Conservation (phyloP, 2,113 vertebrate species). For the Anoura caudifer region DNA sequence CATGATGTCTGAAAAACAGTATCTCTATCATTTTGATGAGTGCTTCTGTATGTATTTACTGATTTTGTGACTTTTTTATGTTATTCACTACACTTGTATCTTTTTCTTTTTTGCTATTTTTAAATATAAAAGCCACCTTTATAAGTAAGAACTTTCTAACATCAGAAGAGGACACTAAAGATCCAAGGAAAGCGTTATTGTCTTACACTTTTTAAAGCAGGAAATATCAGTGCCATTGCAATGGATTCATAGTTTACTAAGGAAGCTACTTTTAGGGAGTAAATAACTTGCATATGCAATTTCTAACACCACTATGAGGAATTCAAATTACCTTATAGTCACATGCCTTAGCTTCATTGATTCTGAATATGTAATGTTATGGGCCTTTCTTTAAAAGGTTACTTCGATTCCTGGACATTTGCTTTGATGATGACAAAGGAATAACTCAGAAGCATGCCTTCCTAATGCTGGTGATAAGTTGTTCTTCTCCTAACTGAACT, state of each 20-base stretch:
- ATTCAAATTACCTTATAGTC: not conserved
- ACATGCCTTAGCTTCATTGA: not conserved
- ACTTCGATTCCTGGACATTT: not conserved
- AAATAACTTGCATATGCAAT: not conserved
- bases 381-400: not conserved
- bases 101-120: not conserved
- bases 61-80: not conserved
- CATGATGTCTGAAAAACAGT: not conserved
- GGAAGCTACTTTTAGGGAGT: not conserved
- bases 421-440: not conserved
- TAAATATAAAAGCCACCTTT: not conserved
- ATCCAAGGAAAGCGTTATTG: not conserved
- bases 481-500: not conserved
- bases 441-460: not conserved
- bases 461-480: not conserved
- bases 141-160: not conserved
- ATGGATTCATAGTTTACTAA: not conserved
- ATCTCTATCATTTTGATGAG: not conserved
- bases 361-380: not conserved
- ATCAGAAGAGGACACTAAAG: not conserved
- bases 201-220: not conserved
- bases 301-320: not conserved
- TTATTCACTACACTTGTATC: not conserved
- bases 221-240: not conserved
- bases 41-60: not conserved